Conservation (phyloP, 2,888 invertebrate genomes). For the Serrognathus titanus region DNA sequence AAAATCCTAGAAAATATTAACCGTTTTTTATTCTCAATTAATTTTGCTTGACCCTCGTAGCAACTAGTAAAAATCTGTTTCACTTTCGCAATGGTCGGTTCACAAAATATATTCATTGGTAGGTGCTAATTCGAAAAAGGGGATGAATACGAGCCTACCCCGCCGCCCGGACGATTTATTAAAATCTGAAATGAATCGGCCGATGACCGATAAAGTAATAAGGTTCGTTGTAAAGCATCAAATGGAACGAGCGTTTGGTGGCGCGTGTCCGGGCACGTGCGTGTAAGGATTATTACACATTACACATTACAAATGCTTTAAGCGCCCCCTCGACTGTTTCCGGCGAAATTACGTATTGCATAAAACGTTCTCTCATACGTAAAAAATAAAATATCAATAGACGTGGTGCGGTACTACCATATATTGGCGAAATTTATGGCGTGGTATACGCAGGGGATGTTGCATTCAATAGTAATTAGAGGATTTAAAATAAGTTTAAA, state of each 20-base stretch:
- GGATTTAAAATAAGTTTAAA: too few relatives aligned
- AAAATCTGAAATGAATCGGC: slow-evolving; percentile 21
- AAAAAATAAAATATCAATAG: slow-evolving; percentile 1
- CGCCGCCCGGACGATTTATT: slow-evolving; percentile 18
- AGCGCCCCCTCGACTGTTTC: slow-evolving; percentile 9
- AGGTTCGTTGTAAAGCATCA: slow-evolving; percentile 9
- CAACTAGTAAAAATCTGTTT: too few relatives aligned
- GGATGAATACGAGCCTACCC: slow-evolving; percentile 2
- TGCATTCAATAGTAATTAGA: too few relatives aligned
- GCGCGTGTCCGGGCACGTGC: slow-evolving; percentile 27
- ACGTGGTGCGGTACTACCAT: too few relatives aligned
- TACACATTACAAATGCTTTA: slow-evolving; percentile 18
- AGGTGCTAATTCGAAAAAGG: slow-evolving; percentile 18
- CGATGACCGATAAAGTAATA: slow-evolving; percentile 17
- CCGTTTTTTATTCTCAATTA: too few relatives aligned
- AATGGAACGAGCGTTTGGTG: slow-evolving; percentile 7
- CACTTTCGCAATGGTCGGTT: too few relatives aligned
- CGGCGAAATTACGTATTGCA: slow-evolving; percentile 12
- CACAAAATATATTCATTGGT: slow-evolving; percentile 16
- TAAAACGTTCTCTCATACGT: slow-evolving; percentile 9
- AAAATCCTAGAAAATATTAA: too few relatives aligned
- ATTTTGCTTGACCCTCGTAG: too few relatives aligned
- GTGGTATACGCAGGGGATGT: too few relatives aligned
- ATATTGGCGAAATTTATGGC: too few relatives aligned
- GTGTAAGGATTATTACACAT: slow-evolving; percentile 29